Conservation (phyloP, 1,140 invertebrate genomes). For the Magallana angulata region DNA sequence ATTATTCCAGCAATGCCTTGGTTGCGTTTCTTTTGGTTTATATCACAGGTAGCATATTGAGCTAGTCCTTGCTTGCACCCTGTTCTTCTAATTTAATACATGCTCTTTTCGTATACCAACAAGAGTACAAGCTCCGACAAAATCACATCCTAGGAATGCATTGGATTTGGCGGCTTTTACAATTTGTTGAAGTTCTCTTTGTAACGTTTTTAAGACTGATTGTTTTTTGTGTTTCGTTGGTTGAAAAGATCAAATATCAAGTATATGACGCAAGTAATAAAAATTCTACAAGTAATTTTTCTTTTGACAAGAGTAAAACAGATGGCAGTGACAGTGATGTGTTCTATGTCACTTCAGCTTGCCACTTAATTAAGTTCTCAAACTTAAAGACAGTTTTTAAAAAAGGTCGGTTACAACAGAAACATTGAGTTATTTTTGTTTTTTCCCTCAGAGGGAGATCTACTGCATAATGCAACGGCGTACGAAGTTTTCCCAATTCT, state of each 20-base stretch:
- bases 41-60: too few relatives aligned
- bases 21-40: too few relatives aligned
- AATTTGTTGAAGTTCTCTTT: constrained; percentile 10
- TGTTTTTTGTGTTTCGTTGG: constrained; percentile 20
- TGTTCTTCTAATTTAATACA: too few relatives aligned
- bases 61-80: too few relatives aligned
- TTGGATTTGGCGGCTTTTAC: too few relatives aligned
- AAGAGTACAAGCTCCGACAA: too few relatives aligned
- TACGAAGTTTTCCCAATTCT: too few relatives aligned
- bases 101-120: too few relatives aligned
- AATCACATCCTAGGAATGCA: too few relatives aligned
- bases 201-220: background rate
- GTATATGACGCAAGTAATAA: constrained; percentile 25
- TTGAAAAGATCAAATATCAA: constrained; percentile 11
- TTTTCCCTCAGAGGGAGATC: background rate
- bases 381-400: background rate
- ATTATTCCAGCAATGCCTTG: background rate
- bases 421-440: background rate
- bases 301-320: background rate
- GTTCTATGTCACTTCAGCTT: background rate
- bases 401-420: background rate
- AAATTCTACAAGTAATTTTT: constrained; percentile 4
- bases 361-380: background rate
- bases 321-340: background rate
- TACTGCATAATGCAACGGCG: too few relatives aligned